Conservation (phyloP, 2,797 vertebrate genomes). For the Falco berigora region DNA sequence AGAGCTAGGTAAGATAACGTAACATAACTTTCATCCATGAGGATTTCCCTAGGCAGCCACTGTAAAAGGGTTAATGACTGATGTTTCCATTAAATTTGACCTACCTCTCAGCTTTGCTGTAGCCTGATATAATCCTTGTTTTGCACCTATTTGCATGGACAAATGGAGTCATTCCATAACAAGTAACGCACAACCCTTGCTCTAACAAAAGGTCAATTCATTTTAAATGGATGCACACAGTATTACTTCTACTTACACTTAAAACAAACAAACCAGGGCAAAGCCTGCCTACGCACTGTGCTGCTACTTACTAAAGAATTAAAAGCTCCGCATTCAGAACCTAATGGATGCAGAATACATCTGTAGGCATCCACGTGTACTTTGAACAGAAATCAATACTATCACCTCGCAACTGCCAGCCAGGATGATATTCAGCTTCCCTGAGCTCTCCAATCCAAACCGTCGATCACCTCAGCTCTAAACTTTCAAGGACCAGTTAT, state of each 20-base stretch:
- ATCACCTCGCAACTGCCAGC: slow-evolving; percentile 11
- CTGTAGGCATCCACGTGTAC: background rate
- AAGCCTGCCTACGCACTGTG: background rate
- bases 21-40: slow-evolving; percentile 4
- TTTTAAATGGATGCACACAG: slow-evolving; percentile 42
- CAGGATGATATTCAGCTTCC: slow-evolving; percentile 3
- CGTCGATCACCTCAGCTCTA: background rate
- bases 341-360: background rate
- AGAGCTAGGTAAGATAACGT: background rate
- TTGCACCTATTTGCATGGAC: slow-evolving; percentile 58
- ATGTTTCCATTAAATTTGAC: slow-evolving; percentile 71
- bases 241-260: slow-evolving; percentile 6
- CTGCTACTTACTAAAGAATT: slow-evolving; percentile 49
- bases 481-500: background rate
- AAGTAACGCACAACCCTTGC: background rate
- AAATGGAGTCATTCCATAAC: slow-evolving; percentile 54
- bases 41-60: slow-evolving; percentile 47
- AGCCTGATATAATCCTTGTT: slow-evolving; percentile 47
- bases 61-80: slow-evolving; percentile 72
- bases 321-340: slow-evolving; percentile 43
- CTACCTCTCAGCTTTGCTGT: slow-evolving; percentile 60
- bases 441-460: background rate
- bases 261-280: slow-evolving; percentile 3
- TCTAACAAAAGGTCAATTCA: slow-evolving; percentile 60
- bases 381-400: slow-evolving; percentile 54